Conservation (phyloP, 1,140 invertebrate genomes). For the Ips typographus region DNA sequence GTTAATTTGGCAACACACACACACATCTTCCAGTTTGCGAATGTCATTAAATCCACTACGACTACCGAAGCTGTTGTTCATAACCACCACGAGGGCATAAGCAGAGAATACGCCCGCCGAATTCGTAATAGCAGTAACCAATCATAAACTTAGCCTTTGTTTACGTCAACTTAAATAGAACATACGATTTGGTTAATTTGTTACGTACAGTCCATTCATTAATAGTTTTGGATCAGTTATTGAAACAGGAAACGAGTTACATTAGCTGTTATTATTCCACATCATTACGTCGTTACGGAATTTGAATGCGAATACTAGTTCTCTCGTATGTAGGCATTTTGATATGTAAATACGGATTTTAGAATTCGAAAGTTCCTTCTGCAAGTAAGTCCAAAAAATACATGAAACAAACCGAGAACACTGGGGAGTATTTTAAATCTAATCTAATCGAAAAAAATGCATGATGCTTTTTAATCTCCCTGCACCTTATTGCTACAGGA, state of each 20-base stretch:
- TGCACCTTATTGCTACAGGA: too few relatives aligned
- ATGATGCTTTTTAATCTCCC: too few relatives aligned
- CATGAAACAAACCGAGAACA: not conserved
- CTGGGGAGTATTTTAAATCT: not conserved
- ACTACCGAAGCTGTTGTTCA: not conserved
- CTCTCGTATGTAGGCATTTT: not conserved
- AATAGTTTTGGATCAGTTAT: conserved; percentile 17
- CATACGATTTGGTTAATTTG: conserved; percentile 23
- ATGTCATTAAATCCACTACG: conserved; percentile 4
- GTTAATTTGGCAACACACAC: not conserved
- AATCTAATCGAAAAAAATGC: too few relatives aligned
- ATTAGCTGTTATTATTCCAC: not conserved
- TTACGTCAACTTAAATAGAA: conserved; percentile 25
- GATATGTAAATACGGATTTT: not conserved
- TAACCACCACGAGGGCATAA: conserved; percentile 5
- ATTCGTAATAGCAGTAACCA: conserved; percentile 19
- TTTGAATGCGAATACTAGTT: not conserved
- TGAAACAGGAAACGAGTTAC: not conserved
- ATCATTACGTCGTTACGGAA: not conserved
- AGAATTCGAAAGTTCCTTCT: not conserved
- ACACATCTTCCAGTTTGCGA: not conserved
- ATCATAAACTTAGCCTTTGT: conserved; percentile 22
- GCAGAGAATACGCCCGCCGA: conserved; percentile 8
- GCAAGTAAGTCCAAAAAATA: not conserved
- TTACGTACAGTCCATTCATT: conserved; percentile 7